These are phyloP conservation scores for Lutjanus erythropterus DNA, from an alignment of 2,113 vertebrate genomes.

Conservation along the genomic window DNA sequence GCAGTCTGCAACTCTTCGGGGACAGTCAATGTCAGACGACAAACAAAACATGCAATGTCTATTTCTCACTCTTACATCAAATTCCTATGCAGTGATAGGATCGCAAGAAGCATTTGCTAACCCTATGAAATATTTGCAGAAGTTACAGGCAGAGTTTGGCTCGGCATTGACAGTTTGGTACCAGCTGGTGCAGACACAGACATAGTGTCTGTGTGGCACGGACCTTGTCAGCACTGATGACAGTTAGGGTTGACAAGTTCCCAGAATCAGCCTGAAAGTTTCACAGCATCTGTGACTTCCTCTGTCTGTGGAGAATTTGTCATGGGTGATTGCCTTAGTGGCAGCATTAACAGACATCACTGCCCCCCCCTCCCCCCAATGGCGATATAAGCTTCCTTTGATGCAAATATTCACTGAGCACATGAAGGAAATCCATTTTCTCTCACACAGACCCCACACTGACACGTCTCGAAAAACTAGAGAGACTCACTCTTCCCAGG, in stretches of 20 bases:
- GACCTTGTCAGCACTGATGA: conserved; percentile 65
- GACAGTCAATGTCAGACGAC: conserved; percentile 4
- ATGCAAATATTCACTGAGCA: conserved; percentile 62
- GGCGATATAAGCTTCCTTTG: conserved; percentile 49
- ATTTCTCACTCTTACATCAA: conserved; percentile 16
- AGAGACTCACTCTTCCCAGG: conserved; percentile 53
- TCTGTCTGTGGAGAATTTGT: conserved; percentile 58
- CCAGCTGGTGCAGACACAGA: conserved; percentile 60
- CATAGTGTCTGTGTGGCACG: conserved; percentile 36
- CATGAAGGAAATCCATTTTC: conserved; percentile 68
- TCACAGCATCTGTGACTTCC: conserved; percentile 68
- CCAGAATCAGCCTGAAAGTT: conserved; percentile 62
- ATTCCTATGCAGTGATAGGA: background rate
- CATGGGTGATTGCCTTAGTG: conserved; percentile 64
- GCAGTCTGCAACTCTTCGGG: background rate
- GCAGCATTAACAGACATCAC: conserved; percentile 67
- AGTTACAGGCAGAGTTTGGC: conserved; percentile 36
- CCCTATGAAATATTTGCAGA: conserved; percentile 23
- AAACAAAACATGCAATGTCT: conserved; percentile 15
- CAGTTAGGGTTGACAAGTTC: conserved; percentile 67
- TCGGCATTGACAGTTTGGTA: conserved; percentile 43
- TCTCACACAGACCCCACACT: conserved; percentile 39
- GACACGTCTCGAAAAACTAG: conserved; percentile 37
- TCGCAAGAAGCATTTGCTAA: conserved; percentile 33
- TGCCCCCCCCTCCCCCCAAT: conserved; percentile 29